Evolutionary conservation across 1,140 invertebrate species (phyloP).

Genomic region (Eriosoma lanigerum): DNA sequence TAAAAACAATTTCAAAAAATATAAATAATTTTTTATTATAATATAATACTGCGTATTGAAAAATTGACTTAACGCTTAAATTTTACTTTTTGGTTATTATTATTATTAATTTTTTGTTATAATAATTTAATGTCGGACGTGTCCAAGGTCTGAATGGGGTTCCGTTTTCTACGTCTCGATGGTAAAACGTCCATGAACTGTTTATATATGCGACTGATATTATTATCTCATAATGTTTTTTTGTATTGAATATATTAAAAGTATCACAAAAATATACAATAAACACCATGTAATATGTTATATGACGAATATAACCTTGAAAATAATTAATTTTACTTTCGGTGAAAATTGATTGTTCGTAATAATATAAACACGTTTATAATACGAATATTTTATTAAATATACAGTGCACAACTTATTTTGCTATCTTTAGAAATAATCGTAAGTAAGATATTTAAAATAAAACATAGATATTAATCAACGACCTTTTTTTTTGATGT

Average conservation of each 20-base stretch:
- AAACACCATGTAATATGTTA: not conserved
- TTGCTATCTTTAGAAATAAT: not conserved
- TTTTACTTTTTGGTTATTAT: too few relatives aligned
- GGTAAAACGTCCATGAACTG: slow-evolving; percentile 32
- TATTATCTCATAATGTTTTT: slow-evolving; percentile 27
- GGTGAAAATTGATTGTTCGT: not conserved
- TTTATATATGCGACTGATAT: not conserved
- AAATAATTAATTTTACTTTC: slow-evolving; percentile 13
- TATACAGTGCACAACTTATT: too few relatives aligned
- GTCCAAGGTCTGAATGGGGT: slow-evolving; percentile 41
- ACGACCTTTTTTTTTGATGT: too few relatives aligned
- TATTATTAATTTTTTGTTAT: too few relatives aligned
- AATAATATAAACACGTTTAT: not conserved
- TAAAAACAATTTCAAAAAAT: not conserved
- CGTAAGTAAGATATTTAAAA: not conserved
- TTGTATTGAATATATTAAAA: slow-evolving; percentile 8
- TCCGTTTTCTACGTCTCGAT: slow-evolving; percentile 31
- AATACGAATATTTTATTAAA: too few relatives aligned
- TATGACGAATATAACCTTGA: not conserved
- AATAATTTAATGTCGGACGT: slow-evolving; percentile 9
- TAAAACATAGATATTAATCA: too few relatives aligned
- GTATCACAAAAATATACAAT: slow-evolving; percentile 3
- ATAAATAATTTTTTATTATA: not conserved
- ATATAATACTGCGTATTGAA: slow-evolving; percentile 37
- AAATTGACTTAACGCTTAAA: not conserved